phyloP scores from a whole-genome alignment of 2,113 vertebrate genomes.

The Leucopsar rothschildi region DNA sequence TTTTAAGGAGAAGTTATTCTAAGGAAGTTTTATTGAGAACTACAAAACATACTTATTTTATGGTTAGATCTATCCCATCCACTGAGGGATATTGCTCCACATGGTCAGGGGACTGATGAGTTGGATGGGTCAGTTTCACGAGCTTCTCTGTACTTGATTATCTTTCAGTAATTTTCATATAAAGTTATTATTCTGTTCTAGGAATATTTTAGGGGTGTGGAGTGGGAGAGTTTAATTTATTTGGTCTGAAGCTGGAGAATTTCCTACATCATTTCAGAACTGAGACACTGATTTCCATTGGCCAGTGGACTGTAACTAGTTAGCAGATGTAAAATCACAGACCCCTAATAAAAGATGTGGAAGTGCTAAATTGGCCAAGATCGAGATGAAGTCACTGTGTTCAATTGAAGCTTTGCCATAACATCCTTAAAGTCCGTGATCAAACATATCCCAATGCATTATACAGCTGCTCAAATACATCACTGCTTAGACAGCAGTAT shows the following conservation, averaged over 20 bases:
- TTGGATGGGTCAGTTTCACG: background rate
- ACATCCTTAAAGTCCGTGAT: background rate
- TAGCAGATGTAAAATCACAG: background rate
- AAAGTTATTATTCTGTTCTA: background rate
- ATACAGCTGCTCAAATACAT: conserved; percentile 17
- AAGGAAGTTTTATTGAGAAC: background rate
- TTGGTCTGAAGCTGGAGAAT: background rate
- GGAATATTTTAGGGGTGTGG: background rate
- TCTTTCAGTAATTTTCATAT: background rate
- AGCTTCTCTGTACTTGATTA: background rate
- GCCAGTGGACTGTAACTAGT: background rate
- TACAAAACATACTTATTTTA: background rate
- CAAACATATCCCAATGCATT: background rate
- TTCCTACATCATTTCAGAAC: background rate
- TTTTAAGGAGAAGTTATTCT: background rate
- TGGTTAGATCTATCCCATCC: background rate
- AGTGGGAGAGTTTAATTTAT: background rate
- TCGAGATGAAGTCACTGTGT: background rate
- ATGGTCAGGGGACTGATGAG: background rate
- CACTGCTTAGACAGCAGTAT: background rate
- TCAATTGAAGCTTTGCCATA: conserved; percentile 23
- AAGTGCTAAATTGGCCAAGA: conserved; percentile 22
- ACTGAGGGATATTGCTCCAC: background rate
- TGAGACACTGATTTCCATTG: background rate
- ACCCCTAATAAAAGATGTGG: background rate